Conservation (phyloP, 2,113 vertebrate species). For the Morone chrysops region DNA sequence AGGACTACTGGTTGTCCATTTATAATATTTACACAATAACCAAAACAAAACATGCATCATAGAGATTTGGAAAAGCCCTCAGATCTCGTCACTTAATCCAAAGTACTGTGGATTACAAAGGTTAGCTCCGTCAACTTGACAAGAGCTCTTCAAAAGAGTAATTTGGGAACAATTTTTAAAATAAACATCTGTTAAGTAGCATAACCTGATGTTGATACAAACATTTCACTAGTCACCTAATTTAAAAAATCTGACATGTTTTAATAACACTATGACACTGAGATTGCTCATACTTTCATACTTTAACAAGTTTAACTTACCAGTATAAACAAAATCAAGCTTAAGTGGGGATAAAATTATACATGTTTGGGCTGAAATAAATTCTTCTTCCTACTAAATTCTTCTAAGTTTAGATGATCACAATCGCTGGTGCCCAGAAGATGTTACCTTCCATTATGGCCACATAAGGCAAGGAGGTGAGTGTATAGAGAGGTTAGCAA, state of each 20-base stretch:
- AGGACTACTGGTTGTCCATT: background rate
- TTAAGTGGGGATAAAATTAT: background rate
- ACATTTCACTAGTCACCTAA: background rate
- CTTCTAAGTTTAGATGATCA: background rate
- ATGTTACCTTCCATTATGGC: background rate
- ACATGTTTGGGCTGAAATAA: background rate
- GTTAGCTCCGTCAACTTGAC: background rate
- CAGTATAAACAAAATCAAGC: background rate
- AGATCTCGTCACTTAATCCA: background rate
- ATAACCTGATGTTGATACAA: background rate
- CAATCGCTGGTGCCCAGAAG: background rate
- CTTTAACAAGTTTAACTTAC: background rate
- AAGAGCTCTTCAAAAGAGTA: background rate
- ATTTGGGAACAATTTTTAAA: background rate
- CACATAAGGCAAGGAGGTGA: background rate
- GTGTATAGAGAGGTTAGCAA: background rate
- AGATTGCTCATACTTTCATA: background rate
- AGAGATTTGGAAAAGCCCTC: background rate
- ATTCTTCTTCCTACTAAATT: too few species aligned
- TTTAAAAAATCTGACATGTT: too few species aligned
- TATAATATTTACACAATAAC: background rate
- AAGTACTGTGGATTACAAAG: background rate
- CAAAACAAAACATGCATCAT: background rate
- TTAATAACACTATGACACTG: background rate
- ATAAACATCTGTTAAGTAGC: background rate